Evolutionary conservation across 2,888 invertebrate species (phyloP), one percentile per base, ranked within the genome.

Genomic region (Dromius quadrimaculatus): DNA sequence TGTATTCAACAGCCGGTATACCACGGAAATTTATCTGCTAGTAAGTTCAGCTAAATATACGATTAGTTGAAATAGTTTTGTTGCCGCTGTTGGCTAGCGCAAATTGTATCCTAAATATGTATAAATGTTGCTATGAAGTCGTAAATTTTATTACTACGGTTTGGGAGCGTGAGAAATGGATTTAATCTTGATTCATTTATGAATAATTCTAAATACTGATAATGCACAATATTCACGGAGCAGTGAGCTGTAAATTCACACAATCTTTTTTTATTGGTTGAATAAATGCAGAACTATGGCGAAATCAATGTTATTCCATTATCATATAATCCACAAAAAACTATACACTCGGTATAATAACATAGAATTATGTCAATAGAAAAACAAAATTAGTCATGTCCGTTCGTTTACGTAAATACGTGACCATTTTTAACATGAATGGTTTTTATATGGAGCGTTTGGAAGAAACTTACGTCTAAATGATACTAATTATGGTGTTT

Each of bases 341-440:
- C n/a, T n/a, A n/a, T n/a, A n/a, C n/a, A n/a, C n/a, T n/a, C n/a
- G n/a, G n/a, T n/a, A n/a, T 66, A 66, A 66, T 66, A 66, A 66
- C 57, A 66, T 66, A 66, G 41, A 57, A 66, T 66, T 66, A 66
- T 64, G 64, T 66, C 50, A 57, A 66, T 57, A 50, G 22, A 57
- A 54, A 66, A 66, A 66, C 50, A 54, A 54, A 54, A 54, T 65
- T 47, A 45, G 47, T 28, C 20, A 47, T 50, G 65, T 65, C 50
- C 45, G 43, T 63, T 43, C 47, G 47, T 47, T 54, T 54, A n/a
- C n/a, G 36, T 17, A 32, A 65, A 45, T 65, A 36, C 65, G 65
- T 50, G 50, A 65, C 65, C 34, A 36, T 34, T 65, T 65, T 50
- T 47, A 43, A 50, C 50, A 19, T 15, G 8, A 43, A 50, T 65